Percentiles rank a stretch among this genome's conserved stretches.
Conservation (phyloP, 30 jellyfish, hydroid and myxozoan species). For the Rhopilema esculentum region DNA sequence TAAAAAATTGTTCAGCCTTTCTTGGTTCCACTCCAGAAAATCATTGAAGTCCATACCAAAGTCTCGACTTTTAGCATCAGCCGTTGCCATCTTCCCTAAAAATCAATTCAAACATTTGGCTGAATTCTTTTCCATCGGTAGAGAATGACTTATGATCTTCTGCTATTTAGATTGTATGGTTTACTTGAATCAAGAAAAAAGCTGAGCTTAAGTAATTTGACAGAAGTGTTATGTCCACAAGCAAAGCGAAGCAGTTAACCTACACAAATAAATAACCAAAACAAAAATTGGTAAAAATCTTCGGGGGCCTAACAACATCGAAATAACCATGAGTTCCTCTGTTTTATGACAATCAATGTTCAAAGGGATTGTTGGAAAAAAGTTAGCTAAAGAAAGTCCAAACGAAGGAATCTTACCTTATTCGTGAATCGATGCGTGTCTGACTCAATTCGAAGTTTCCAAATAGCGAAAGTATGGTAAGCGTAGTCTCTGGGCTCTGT, state of each 20-base stretch:
- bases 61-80: not conserved
- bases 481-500: not conserved
- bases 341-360: not conserved
- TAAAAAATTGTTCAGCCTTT: not conserved
- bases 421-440: not conserved
- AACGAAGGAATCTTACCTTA: not conserved
- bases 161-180: not conserved
- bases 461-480: not conserved
- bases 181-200: not conserved
- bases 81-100: not conserved
- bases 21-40: conserved; percentile 11
- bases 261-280: not conserved
- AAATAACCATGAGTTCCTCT: not conserved
- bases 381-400: not conserved
- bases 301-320: not conserved
- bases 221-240: not conserved
- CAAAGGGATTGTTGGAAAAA: not conserved
- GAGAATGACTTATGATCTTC: not conserved
- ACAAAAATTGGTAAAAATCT: not conserved
- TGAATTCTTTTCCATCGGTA: not conserved
- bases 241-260: not conserved
- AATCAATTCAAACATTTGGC: not conserved
- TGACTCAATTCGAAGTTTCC: not conserved
- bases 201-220: not conserved
- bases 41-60: not conserved